Percentiles rank a stretch among this genome's conserved stretches.
These are phyloP conservation scores for Hucho hucho DNA, from an alignment of 2,113 vertebrate genomes.

Conservation along the genomic window DNA sequence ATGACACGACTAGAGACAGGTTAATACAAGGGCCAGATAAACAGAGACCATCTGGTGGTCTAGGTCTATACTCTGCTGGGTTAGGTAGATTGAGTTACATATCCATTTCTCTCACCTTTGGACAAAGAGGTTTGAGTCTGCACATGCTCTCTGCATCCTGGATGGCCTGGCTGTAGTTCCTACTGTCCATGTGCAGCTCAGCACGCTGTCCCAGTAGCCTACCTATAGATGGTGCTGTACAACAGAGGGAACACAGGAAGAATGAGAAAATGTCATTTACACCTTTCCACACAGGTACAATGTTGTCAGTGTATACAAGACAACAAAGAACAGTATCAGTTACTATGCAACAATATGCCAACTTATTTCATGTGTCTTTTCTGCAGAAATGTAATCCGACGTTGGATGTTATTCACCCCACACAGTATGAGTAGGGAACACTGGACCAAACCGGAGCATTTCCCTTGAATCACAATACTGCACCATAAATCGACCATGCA, in stretches of 20 bases:
- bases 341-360: background rate
- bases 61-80: too few species aligned
- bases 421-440: background rate
- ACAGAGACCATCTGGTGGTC: too few species aligned
- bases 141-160: slow-evolving; percentile 78
- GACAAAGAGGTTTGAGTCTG: slow-evolving; percentile 75
- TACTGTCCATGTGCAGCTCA: slow-evolving; percentile 80
- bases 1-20: too few species aligned
- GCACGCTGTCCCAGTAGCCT: slow-evolving; percentile 77
- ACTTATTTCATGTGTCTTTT: too few species aligned
- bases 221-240: slow-evolving; percentile 78
- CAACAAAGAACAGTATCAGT: background rate
- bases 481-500: too few species aligned
- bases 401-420: background rate
- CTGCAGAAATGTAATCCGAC: too few species aligned
- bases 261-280: background rate
- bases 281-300: background rate
- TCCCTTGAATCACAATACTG: too few species aligned
- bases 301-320: too few species aligned
- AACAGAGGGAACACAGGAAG: background rate
- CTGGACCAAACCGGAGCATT: too few species aligned
- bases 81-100: too few species aligned
- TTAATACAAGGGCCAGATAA: too few species aligned
- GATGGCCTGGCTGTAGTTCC: slow-evolving; percentile 81
- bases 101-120: slow-evolving; percentile 72